Conservation (phyloP, 2,797 vertebrate genomes). For the Octomys mimax region DNA sequence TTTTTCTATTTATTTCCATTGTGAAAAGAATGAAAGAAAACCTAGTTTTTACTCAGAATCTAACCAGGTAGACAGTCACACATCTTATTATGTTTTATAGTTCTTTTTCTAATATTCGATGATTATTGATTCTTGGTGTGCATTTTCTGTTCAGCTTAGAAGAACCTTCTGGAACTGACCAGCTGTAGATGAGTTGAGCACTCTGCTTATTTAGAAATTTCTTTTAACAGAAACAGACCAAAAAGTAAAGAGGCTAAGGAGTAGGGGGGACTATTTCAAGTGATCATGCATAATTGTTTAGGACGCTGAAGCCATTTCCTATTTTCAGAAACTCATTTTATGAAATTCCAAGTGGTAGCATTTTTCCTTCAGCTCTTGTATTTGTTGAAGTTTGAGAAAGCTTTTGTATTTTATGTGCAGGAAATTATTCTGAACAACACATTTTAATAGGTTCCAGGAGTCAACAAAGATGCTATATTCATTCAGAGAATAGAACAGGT, state of each 20-base stretch:
- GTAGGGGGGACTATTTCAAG: background rate
- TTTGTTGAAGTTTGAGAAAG: slow-evolving; percentile 51
- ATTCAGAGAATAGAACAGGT: slow-evolving; percentile 56
- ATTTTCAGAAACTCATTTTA: slow-evolving; percentile 56
- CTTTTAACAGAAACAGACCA: background rate
- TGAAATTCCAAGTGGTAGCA: slow-evolving; percentile 16
- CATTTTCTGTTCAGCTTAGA: slow-evolving; percentile 7
- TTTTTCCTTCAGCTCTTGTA: slow-evolving; percentile 40
- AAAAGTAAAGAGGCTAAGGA: background rate
- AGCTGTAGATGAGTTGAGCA: background rate
- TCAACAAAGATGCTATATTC: slow-evolving; percentile 59
- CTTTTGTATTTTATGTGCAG: slow-evolving; percentile 9
- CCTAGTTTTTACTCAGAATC: background rate
- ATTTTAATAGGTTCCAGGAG: slow-evolving; percentile 57
- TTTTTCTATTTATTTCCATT: background rate
- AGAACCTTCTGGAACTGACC: slow-evolving; percentile 1
- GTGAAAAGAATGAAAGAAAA: slow-evolving; percentile 1
- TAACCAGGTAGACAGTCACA: background rate
- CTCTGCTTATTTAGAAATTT: background rate
- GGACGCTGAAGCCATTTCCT: background rate
- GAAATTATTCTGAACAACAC: slow-evolving; percentile 41
- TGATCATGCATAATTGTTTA: background rate
- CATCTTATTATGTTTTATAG: background rate
- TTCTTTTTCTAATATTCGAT: background rate
- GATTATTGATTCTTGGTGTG: background rate